Percentiles rank a stretch among this genome's conserved stretches.
phyloP scores from a whole-genome alignment of 1,140 invertebrate genomes.

The Eciton burchellii region DNA sequence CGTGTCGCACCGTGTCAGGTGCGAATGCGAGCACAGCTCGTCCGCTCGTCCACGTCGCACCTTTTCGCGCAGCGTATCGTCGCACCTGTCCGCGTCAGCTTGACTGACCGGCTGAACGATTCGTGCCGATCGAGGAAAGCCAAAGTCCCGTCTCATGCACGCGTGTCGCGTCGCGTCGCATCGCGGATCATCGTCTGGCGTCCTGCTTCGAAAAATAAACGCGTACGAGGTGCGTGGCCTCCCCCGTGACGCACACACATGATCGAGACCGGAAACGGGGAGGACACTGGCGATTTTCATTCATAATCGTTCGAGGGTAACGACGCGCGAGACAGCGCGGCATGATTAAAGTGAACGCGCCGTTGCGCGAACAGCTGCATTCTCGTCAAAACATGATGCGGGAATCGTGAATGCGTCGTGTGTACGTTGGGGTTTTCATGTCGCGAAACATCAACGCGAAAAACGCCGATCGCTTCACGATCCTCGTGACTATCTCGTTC shows the following conservation, averaged over 20 bases:
- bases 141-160: not conserved
- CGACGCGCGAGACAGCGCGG: not conserved
- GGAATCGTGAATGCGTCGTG: not conserved
- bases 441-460: not conserved
- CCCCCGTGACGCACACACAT: not conserved
- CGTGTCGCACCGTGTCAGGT: constrained; percentile 66
- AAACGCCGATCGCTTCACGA: constrained; percentile 16
- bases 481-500: not conserved
- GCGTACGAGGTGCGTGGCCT: not conserved
- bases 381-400: not conserved
- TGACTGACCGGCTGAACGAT: constrained; percentile 8
- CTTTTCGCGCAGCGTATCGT: constrained; percentile 30
- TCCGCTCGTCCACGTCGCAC: not conserved
- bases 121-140: not conserved
- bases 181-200: not conserved
- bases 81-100: constrained; percentile 19
- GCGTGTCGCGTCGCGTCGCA: not conserved
- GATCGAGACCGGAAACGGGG: not conserved
- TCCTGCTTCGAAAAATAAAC: not conserved
- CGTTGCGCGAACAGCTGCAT: not conserved
- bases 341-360: not conserved
- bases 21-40: constrained; percentile 29
- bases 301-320: constrained; percentile 6
- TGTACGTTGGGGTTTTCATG: not conserved
- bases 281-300: constrained; percentile 24